phyloP scores from a whole-genome alignment of 2,888 invertebrate genomes.

The Megalurothrips usitatus region DNA sequence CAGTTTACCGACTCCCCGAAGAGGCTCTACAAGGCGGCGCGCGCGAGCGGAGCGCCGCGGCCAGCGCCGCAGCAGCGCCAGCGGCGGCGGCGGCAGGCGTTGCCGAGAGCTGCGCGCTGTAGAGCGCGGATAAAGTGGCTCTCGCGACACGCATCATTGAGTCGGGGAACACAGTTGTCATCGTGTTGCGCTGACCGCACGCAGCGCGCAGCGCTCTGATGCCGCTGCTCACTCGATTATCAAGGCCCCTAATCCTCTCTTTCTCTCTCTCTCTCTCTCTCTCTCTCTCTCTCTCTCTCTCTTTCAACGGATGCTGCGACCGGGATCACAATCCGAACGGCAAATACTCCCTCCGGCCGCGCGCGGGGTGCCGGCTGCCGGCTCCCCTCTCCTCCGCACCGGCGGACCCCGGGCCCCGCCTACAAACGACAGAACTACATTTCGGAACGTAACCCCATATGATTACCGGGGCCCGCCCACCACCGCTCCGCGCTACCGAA shows the following conservation, averaged over 20 bases:
- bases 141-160: background rate
- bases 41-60: background rate
- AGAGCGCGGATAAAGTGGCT: conserved; percentile 14
- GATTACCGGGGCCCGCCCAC: conserved; percentile 10
- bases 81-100: background rate
- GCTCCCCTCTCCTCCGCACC: conserved; percentile 4
- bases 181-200: background rate
- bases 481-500: background rate
- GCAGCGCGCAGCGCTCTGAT: background rate
- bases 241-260: no score
- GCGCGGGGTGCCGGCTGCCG: background rate
- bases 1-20: conserved; percentile 3
- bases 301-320: conserved; percentile 6
- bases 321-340: conserved; percentile 8
- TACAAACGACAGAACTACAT: conserved; percentile 20
- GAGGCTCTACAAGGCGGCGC: background rate
- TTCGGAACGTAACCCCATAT: conserved; percentile 17
- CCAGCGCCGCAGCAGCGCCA: no score
- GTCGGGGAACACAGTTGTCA: conserved; percentile 1
- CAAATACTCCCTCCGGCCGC: background rate
- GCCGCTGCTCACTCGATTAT: background rate
- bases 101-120: background rate
- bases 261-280: no score
- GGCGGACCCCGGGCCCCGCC: background rate
- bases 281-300: no score